phyloP scores from a whole-genome alignment of 2,888 invertebrate genomes.

The Brenthis ino region DNA sequence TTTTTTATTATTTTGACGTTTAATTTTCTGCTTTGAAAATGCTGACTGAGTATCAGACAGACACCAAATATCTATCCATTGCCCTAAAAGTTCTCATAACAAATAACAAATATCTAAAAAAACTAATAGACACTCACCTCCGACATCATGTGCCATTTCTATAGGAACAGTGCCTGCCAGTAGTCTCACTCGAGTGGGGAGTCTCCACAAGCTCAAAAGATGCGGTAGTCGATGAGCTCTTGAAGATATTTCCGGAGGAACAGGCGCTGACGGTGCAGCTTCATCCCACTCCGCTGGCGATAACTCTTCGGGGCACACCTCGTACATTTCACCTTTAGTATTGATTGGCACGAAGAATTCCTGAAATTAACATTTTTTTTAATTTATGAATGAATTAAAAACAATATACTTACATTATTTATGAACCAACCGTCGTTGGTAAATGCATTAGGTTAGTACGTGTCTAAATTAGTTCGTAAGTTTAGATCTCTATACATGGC shows the following conservation, averaged over 20 bases:
- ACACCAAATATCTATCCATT: too few relatives aligned
- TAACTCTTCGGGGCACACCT: conserved; percentile 81
- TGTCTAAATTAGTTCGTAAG: too few relatives aligned
- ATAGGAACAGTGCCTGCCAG: conserved; percentile 83
- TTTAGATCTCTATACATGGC: too few relatives aligned
- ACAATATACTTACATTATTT: too few relatives aligned
- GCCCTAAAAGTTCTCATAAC: neutral
- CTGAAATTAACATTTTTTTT: conserved; percentile 61
- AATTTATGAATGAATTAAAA: too few relatives aligned
- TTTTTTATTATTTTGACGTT: too few relatives aligned
- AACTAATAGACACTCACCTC: conserved; percentile 66
- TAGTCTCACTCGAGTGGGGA: conserved; percentile 83
- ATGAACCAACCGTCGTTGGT: too few relatives aligned
- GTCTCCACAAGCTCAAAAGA: conserved; percentile 81
- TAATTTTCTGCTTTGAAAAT: too few relatives aligned
- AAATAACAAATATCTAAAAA: neutral
- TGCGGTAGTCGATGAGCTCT: conserved; percentile 80
- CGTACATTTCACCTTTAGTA: conserved; percentile 88
- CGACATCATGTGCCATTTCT: conserved; percentile 84
- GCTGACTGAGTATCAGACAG: too few relatives aligned
- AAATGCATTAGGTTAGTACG: too few relatives aligned
- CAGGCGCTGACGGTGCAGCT: conserved; percentile 69
- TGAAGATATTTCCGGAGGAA: conserved; percentile 75
- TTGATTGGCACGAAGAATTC: conserved; percentile 88
- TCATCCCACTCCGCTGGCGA: conserved; percentile 80